Percentiles rank a stretch among this genome's conserved stretches.
These are phyloP conservation scores for Parotocinclus haroldoi DNA, from an alignment of 2,797 vertebrate species.

Conservation along the genomic window DNA sequence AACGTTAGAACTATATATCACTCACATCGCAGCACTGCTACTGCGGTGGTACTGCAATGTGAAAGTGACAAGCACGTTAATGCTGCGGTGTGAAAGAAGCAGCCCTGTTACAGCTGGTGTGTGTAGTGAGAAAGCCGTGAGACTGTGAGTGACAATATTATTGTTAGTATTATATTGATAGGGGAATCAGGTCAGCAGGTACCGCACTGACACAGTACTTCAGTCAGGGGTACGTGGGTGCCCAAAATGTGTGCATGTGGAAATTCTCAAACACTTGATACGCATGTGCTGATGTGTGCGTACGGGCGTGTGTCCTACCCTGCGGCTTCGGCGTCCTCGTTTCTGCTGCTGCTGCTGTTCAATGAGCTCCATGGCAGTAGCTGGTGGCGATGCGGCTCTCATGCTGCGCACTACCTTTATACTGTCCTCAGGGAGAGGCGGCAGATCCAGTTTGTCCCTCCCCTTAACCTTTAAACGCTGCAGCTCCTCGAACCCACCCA, in stretches of 20 bases:
- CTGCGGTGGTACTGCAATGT: conserved; percentile 24
- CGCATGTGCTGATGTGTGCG: conserved; percentile 1
- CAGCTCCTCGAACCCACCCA: conserved; percentile 88
- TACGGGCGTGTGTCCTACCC: conserved; percentile 68
- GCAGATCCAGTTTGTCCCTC: conserved; percentile 76
- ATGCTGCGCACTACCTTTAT: conserved; percentile 89
- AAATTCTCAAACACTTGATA: too few relatives aligned
- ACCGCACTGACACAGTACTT: too few relatives aligned
- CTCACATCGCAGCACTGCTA: conserved; percentile 5
- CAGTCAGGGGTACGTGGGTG: too few relatives aligned
- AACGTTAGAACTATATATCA: conserved; percentile 7
- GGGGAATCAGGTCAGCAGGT: too few relatives aligned
- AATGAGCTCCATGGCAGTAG: conserved; percentile 85
- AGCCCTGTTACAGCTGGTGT: neutral
- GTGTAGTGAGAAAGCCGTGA: neutral
- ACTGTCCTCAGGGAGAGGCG: conserved; percentile 87
- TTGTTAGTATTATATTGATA: too few relatives aligned
- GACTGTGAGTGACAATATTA: too few relatives aligned
- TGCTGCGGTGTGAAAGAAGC: conserved; percentile 14
- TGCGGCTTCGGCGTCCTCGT: conserved; percentile 83
- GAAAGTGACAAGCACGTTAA: conserved; percentile 20
- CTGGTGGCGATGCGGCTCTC: conserved; percentile 87
- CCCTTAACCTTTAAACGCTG: conserved; percentile 83
- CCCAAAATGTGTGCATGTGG: too few relatives aligned
- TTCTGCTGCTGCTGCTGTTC: conserved; percentile 90